Conservation (phyloP, 2,797 vertebrate genomes). For the Fistularia commersonii region DNA sequence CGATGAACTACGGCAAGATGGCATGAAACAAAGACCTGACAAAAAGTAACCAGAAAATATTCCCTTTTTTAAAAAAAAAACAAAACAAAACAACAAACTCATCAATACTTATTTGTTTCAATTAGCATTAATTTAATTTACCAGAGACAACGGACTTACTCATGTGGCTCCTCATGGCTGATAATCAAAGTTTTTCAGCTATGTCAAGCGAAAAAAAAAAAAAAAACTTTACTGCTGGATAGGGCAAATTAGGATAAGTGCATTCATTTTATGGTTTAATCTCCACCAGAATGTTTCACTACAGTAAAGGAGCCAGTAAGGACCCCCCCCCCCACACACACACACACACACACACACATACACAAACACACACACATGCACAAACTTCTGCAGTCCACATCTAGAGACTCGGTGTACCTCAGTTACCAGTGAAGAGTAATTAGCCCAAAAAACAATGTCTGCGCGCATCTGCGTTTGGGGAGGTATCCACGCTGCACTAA, state of each 20-base stretch:
- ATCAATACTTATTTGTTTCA: too few relatives aligned
- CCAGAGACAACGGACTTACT: background rate
- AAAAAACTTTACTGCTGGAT: conserved; percentile 32
- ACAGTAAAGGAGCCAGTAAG: conserved; percentile 31
- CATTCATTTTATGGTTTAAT: conserved; percentile 50
- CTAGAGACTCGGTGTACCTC: conserved; percentile 59
- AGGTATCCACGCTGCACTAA: conserved; percentile 81
- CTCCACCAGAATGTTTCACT: conserved; percentile 39
- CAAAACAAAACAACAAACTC: too few relatives aligned
- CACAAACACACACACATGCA: background rate
- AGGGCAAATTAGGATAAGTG: conserved; percentile 45
- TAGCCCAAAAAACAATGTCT: conserved; percentile 71
- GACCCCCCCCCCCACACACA: background rate
- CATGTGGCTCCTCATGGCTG: conserved; percentile 4
- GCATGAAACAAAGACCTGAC: conserved; percentile 1
- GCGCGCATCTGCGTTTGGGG: conserved; percentile 46
- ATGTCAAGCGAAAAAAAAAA: conserved; percentile 16
- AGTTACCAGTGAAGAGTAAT: conserved; percentile 82
- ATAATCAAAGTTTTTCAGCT: conserved; percentile 21
- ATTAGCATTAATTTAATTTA: too few relatives aligned
- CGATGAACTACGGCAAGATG: background rate
- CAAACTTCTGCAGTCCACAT: conserved; percentile 51
- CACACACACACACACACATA: too few relatives aligned
- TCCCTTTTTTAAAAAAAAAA: too few relatives aligned
- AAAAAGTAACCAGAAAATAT: too few relatives aligned